Evolutionary conservation across 2,797 vertebrate species (phyloP), one percentile per base, ranked within the genome.

Genomic region (Falco columbarius): DNA sequence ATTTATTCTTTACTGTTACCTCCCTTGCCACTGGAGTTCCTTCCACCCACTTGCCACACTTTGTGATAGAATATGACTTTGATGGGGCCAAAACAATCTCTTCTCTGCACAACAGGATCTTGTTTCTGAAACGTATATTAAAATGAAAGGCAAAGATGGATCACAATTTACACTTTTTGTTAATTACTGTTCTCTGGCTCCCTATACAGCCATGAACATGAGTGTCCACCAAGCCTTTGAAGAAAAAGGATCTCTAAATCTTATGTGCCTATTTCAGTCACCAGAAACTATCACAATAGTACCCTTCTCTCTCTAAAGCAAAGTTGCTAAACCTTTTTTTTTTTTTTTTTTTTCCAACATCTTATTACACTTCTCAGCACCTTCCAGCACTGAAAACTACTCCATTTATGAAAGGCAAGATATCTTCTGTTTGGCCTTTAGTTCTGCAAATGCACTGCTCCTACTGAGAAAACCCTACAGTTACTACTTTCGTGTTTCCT

Each of bases 141-240:
- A 79, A 85, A 83, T 19, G 6, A 72, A 89, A 72, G 9, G 55
- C 16, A 27, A 59, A 71, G 22, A 74, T 4, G 14, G 65, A 82
- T 83, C 10, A 23, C 13, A 46, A 68, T 30, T 44, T 32, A 42
- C 19, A 19, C 13, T 49, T 85, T 34, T 42, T 44, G 42, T n/a
- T 74, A 71, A 70, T 10, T 68, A 54, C 24, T 51, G 10, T 42
- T 80, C 30, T 56, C 21, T 52, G 19, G 20, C 18, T 81, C n/a
- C 10, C 6, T 1, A 42, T 5, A 23, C 13, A 63, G 26, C 26
- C 5, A 5, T 20, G 29, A 84, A 76, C 10, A 22, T 0, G 2
- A 59, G 5, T 12, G 3, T 42, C 30, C 36, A 80, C 19, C 6
- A 16, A 54, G 12, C 15, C 55, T 73, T 42, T 13, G 23, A 77